Conservation (phyloP, 1,140 invertebrate genomes). For the Hylaeus anthracinus region DNA sequence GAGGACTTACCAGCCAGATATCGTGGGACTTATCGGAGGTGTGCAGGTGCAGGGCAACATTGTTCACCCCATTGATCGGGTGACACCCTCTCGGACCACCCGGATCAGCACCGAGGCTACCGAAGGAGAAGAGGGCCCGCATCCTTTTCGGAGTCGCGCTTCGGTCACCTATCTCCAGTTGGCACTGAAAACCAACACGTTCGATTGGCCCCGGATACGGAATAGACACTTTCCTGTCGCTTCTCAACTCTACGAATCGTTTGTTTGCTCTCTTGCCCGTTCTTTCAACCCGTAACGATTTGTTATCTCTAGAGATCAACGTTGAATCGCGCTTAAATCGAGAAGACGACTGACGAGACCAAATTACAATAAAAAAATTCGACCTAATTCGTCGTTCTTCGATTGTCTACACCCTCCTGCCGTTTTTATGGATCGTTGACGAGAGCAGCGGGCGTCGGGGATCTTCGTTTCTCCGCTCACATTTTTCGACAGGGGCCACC, state of each 20-base stretch:
- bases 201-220: conserved; percentile 65
- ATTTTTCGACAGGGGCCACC: conserved; percentile 8
- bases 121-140: conserved; percentile 67
- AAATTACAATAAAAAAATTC: not conserved
- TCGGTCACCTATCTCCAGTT: conserved; percentile 70
- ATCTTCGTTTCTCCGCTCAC: conserved; percentile 16
- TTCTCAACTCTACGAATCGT: not conserved
- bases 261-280: conserved; percentile 12
- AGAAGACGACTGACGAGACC: not conserved
- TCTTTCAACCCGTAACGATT: not conserved
- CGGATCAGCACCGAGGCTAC: conserved; percentile 68
- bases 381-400: not conserved
- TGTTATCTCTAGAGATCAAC: not conserved
- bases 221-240: conserved; percentile 40
- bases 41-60: conserved; percentile 65
- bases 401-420: not conserved
- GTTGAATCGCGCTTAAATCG: conserved; percentile 2
- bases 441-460: not conserved
- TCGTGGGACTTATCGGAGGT: conserved; percentile 68
- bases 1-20: conserved; percentile 70
- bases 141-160: conserved; percentile 65
- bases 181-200: conserved; percentile 79
- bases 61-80: conserved; percentile 61
- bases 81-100: conserved; percentile 64
- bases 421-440: not conserved